phyloP scores from a whole-genome alignment of 1,140 invertebrate genomes.

The Frieseomelitta varia region DNA sequence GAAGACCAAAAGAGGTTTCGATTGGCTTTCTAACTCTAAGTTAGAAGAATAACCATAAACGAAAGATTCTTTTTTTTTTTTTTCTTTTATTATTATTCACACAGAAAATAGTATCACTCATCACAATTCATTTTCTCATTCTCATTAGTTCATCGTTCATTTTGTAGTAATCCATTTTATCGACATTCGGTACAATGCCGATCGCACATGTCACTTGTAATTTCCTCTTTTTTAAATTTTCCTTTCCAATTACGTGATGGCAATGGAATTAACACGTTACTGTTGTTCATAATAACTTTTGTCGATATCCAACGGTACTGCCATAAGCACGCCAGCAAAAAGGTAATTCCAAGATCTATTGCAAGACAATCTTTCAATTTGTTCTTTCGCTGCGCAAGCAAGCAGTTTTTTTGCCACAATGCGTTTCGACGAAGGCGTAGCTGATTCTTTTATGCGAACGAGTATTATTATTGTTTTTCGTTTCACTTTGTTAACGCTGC shows the following conservation, averaged over 20 bases:
- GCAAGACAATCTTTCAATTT: constrained; percentile 32
- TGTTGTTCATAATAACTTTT: constrained; percentile 66
- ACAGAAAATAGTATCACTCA: constrained; percentile 31
- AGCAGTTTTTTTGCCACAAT: constrained; percentile 11
- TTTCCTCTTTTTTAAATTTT: background rate
- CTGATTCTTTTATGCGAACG: constrained; percentile 3
- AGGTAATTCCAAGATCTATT: constrained; percentile 71
- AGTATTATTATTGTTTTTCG: background rate
- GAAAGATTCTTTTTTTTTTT: background rate
- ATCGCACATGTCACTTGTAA: constrained; percentile 22
- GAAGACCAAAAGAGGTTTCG: background rate
- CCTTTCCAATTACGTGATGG: background rate
- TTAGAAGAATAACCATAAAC: background rate
- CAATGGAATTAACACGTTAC: constrained; percentile 44
- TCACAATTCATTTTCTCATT: constrained; percentile 54
- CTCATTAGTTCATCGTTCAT: constrained; percentile 46
- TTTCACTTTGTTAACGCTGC: constrained; percentile 8
- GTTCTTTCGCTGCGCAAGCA: constrained; percentile 45
- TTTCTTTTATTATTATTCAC: constrained; percentile 33
- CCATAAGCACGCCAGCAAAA: constrained; percentile 76
- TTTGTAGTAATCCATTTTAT: constrained; percentile 62
- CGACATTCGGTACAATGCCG: background rate
- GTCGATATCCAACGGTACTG: constrained; percentile 72
- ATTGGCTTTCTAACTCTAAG: background rate
- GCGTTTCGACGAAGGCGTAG: constrained; percentile 15